phyloP scores from a whole-genome alignment of 2,888 invertebrate genomes.

The Sesamia inferens region DNA sequence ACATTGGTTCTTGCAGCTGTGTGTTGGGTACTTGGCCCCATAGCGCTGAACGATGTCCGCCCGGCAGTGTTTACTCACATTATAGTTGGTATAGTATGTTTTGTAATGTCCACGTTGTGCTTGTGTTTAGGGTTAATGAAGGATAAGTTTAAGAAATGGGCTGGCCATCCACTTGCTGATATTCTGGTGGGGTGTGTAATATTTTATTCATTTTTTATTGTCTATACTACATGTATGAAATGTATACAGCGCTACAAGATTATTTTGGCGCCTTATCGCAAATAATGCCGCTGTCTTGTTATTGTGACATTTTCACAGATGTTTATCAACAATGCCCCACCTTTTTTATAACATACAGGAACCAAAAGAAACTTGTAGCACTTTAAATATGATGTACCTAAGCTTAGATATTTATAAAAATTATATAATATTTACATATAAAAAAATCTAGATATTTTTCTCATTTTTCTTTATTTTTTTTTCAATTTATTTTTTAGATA shows the following conservation, averaged over 20 bases:
- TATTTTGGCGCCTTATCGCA: neutral
- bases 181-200: slow-evolving; percentile 68
- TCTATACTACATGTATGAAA: slow-evolving; percentile 68
- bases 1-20: slow-evolving; percentile 61
- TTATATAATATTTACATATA: too few relatives aligned
- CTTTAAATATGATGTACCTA: slow-evolving; percentile 43
- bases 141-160: slow-evolving; percentile 67
- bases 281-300: neutral
- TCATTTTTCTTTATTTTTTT: too few relatives aligned
- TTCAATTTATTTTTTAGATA: too few relatives aligned
- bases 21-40: slow-evolving; percentile 62
- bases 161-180: slow-evolving; percentile 48
- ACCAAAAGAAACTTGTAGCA: neutral
- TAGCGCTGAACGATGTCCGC: slow-evolving; percentile 22
- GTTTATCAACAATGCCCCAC: neutral
- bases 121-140: slow-evolving; percentile 66
- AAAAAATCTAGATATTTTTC: too few relatives aligned
- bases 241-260: slow-evolving; percentile 55
- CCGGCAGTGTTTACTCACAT: slow-evolving; percentile 57
- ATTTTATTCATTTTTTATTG: slow-evolving; percentile 71
- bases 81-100: slow-evolving; percentile 71
- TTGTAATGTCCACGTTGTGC: slow-evolving; percentile 70
- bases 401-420: slow-evolving; percentile 32
- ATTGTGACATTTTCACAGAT: neutral
- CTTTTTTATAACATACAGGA: neutral